These are phyloP conservation scores for Cryptocephalus moraei DNA, from an alignment of 2,888 invertebrate genomes.

Conservation along the genomic window DNA sequence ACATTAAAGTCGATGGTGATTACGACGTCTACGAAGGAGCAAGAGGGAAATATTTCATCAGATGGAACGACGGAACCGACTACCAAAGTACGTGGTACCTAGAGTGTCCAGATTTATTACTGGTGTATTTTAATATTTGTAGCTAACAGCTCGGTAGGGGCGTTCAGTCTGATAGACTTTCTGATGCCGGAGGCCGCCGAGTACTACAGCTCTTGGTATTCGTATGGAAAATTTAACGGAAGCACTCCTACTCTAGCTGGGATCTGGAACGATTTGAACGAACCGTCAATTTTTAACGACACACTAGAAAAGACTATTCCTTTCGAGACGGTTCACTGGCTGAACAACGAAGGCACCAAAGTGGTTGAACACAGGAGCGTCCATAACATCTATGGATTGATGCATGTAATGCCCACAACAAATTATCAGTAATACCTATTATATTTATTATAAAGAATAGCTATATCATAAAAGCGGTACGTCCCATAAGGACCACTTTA, in stretches of 20 bases:
- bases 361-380: slow-evolving; percentile 85
- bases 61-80: slow-evolving; percentile 9
- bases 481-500: no score
- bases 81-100: slow-evolving; percentile 10
- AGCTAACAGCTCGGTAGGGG: slow-evolving; percentile 89
- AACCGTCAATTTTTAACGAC: slow-evolving; percentile 87
- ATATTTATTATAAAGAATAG: no score
- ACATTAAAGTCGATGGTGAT: slow-evolving; percentile 80
- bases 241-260: slow-evolving; percentile 63
- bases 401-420: slow-evolving; percentile 25
- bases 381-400: slow-evolving; percentile 84
- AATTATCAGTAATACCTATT: not conserved
- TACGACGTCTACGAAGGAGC: slow-evolving; percentile 85
- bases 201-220: slow-evolving; percentile 33
- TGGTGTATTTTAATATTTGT: slow-evolving; percentile 19
- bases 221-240: slow-evolving; percentile 51
- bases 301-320: slow-evolving; percentile 74
- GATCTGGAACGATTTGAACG: slow-evolving; percentile 99
- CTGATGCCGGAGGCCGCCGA: slow-evolving; percentile 15
- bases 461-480: no score
- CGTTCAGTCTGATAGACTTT: slow-evolving; percentile 16
- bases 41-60: slow-evolving; percentile 30
- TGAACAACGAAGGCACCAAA: slow-evolving; percentile 42
- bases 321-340: not conserved
- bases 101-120: not conserved